Conservation (phyloP, 2,113 vertebrate genomes). For the Camelus dromedarius region DNA sequence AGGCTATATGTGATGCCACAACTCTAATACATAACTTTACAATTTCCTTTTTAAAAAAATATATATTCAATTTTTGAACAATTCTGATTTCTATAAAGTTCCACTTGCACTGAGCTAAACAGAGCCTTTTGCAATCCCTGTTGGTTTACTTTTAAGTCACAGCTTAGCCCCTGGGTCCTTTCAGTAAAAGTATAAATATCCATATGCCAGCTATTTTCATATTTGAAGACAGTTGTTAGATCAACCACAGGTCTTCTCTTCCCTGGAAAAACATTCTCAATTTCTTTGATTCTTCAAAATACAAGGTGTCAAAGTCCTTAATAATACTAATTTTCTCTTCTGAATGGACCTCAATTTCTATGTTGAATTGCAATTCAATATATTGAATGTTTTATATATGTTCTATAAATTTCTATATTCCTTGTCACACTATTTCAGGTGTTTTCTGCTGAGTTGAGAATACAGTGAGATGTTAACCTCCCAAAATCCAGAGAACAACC, state of each 20-base stretch:
- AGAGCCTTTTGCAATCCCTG: background rate
- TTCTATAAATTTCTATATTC: background rate
- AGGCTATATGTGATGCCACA: background rate
- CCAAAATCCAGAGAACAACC: background rate
- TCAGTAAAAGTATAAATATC: background rate
- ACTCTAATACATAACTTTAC: background rate
- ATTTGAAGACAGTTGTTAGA: background rate
- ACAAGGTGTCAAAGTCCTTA: background rate
- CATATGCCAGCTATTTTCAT: background rate
- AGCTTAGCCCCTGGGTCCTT: background rate
- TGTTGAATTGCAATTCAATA: background rate
- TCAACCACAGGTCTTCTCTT: background rate
- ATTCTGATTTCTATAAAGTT: background rate
- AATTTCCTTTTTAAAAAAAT: background rate
- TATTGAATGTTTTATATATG: background rate
- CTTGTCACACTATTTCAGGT: background rate
- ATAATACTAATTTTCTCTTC: background rate
- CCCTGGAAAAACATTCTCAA: background rate
- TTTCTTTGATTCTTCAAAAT: background rate
- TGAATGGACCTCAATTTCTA: background rate
- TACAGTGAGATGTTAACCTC: background rate
- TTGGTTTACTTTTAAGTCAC: background rate
- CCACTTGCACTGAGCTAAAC: background rate
- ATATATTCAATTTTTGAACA: background rate
- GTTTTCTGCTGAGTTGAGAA: conserved; percentile 33